Evolutionary conservation across 1,140 invertebrate genomes (phyloP), one percentile per base, ranked within the genome.

Genomic region (Metaphire vulgaris): DNA sequence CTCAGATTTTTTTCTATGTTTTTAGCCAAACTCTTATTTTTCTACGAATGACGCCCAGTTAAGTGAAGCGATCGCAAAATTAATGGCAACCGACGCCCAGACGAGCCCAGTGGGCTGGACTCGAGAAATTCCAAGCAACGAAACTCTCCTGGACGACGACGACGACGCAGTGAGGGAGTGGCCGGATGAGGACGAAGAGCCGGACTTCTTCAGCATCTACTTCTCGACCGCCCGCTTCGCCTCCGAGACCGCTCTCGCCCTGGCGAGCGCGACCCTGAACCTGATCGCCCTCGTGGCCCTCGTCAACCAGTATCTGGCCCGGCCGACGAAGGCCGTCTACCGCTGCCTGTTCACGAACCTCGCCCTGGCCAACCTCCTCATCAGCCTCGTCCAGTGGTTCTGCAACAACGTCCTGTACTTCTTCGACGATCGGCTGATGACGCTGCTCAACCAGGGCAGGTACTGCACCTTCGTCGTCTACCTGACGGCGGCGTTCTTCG

Each of bases 131-230:
- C n/a, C n/a, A n/a, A n/a, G n/a, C n/a, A n/a, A n/a, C n/a, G n/a
- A n/a, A n/a, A n/a, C n/a, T n/a, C n/a, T n/a, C n/a, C n/a, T n/a
- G n/a, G n/a, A n/a, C n/a, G n/a, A n/a, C n/a, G n/a, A n/a, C n/a
- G n/a, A n/a, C n/a, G n/a, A n/a, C n/a, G n/a, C n/a, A n/a, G n/a
- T n/a, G n/a, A n/a, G n/a, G n/a, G n/a, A n/a, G n/a, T n/a, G n/a
- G n/a, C n/a, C n/a, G n/a, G n/a, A n/a, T n/a, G 41, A 56, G 21
- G 41, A 56, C 6, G 41, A 21, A 6, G 41, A 56, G 12, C n/a
- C n/a, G 2, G n/a, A 69, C 67, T 56, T 56, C 41, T 56, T 56
- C 41, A 56, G 41, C 41, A 56, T 56, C 41, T 56, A 56, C 41
- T 56, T 56, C 41, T 56, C 41, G 2, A 56, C 41, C 2, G 2